Conservation (phyloP, 2,888 invertebrate genomes). For the Listrodromus nycthemerus region DNA sequence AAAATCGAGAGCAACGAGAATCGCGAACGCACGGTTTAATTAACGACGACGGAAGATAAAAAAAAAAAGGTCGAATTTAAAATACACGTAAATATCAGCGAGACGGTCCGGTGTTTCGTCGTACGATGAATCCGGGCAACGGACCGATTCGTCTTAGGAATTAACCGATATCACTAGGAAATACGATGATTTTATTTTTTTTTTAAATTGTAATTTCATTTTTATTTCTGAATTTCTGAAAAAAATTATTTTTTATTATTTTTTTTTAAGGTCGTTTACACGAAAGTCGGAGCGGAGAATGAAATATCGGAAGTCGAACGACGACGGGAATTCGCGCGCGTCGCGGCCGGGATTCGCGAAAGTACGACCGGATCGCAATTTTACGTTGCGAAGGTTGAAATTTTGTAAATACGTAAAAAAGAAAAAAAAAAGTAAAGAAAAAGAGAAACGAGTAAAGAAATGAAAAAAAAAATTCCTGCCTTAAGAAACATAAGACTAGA, state of each 20-base stretch:
- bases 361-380: slow-evolving; percentile 8
- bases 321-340: slow-evolving; percentile 4
- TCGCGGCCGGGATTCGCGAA: slow-evolving; percentile 27
- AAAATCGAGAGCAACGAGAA: slow-evolving; percentile 74
- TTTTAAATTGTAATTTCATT: neutral
- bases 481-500: slow-evolving; percentile 83
- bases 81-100: slow-evolving; percentile 33
- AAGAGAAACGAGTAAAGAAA: neutral
- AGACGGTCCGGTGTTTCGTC: neutral
- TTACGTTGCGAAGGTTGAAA: slow-evolving; percentile 42
- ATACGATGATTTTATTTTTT: slow-evolving; percentile 56
- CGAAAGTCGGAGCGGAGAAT: neutral
- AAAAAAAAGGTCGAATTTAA: slow-evolving; percentile 3
- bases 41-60: slow-evolving; percentile 70
- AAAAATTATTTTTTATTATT: slow-evolving; percentile 1
- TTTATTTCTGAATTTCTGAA: neutral
- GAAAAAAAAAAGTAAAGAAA: too few relatives aligned
- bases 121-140: neutral
- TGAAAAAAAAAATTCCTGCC: slow-evolving; percentile 83
- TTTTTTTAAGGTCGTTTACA: slow-evolving; percentile 22
- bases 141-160: slow-evolving; percentile 26
- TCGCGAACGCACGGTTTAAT: slow-evolving; percentile 77
- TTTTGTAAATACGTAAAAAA: slow-evolving; percentile 33
- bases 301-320: too few relatives aligned
- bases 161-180: slow-evolving; percentile 63